Evolutionary conservation across 2,888 invertebrate genomes (phyloP).

Genomic region (Napeogenes sylphis): DNA sequence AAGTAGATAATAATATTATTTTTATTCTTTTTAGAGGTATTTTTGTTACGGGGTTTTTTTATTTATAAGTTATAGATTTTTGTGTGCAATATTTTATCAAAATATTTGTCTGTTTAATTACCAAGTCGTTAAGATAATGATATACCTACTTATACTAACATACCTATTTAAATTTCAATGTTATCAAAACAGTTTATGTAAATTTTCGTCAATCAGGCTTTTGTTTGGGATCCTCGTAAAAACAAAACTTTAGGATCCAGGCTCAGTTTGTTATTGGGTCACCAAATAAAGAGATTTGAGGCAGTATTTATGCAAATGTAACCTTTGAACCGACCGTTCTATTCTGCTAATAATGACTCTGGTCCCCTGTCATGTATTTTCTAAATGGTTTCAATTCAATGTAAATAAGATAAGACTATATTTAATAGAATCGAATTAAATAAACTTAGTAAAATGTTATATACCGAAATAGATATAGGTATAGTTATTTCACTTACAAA

Average conservation of each 20-base stretch:
- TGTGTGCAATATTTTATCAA: too few relatives aligned
- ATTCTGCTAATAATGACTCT: constrained; percentile 19
- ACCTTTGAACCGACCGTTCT: constrained; percentile 31
- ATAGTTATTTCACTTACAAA: too few relatives aligned
- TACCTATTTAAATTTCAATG: neutral
- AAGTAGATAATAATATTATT: too few relatives aligned
- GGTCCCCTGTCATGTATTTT: constrained; percentile 9
- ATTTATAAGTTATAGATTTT: too few relatives aligned
- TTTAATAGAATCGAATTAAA: neutral
- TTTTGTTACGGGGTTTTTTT: too few relatives aligned
- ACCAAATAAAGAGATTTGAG: constrained; percentile 38
- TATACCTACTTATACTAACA: neutral
- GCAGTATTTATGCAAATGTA: constrained; percentile 44
- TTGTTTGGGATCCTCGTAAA: constrained; percentile 19
- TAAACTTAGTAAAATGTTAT: neutral
- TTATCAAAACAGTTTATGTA: constrained; percentile 14
- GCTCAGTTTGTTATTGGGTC: constrained; percentile 33
- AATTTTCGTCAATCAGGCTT: constrained; percentile 27
- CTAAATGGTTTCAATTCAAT: constrained; percentile 7
- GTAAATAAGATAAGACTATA: neutral
- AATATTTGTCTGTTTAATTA: too few relatives aligned
- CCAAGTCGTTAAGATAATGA: neutral
- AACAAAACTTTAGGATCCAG: constrained; percentile 21
- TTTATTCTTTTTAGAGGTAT: too few relatives aligned
- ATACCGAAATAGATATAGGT: too few relatives aligned